phyloP scores from a whole-genome alignment of 2,113 vertebrate species.

The Falcunculus frontatus region DNA sequence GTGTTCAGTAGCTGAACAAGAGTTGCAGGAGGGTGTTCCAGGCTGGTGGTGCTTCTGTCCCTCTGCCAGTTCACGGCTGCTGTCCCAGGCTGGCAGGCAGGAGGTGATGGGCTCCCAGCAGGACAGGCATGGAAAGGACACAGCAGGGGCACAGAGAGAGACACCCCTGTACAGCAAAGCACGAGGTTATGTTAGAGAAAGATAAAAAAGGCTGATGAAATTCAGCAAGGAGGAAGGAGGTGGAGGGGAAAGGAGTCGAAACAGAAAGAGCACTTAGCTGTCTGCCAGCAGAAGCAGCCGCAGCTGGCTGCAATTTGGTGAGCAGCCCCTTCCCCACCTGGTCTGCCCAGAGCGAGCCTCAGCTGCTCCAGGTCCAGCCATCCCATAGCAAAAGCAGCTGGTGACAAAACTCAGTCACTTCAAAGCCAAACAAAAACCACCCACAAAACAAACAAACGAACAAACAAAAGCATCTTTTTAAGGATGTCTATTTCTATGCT shows the following conservation, averaged over 20 bases:
- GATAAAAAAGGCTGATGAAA: background rate
- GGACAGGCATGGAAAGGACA: background rate
- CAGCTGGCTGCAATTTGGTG: background rate
- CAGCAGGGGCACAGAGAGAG: background rate
- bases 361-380: background rate
- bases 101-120: background rate
- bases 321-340: background rate
- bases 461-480: background rate
- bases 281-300: background rate
- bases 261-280: background rate
- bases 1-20: background rate
- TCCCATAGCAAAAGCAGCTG: background rate
- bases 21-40: background rate
- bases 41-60: background rate
- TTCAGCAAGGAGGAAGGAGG: background rate
- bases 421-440: background rate
- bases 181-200: accelerated
- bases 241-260: background rate
- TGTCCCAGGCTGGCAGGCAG: background rate
- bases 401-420: background rate
- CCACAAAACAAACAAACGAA: background rate
- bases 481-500: background rate
- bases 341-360: background rate
- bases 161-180: background rate
- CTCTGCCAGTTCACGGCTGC: background rate